phyloP scores from a whole-genome alignment of 1,140 invertebrate genomes.

The Sarcophaga bullata region DNA sequence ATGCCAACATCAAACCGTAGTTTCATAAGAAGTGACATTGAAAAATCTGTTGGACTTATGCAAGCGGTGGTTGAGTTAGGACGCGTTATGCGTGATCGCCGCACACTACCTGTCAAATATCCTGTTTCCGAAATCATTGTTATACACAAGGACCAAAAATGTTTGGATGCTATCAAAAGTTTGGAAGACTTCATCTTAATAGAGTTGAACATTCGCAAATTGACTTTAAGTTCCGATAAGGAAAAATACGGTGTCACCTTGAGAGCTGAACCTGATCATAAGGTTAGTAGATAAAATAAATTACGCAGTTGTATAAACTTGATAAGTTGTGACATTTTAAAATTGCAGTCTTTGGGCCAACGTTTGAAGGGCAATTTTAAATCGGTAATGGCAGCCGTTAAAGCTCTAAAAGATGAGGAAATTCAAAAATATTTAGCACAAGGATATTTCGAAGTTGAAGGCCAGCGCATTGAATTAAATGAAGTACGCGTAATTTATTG shows the following conservation, averaged over 20 bases:
- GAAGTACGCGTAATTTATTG: conserved; percentile 91
- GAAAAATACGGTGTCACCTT: conserved; percentile 92
- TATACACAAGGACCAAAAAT: conserved; percentile 85
- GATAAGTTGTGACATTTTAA: conserved; percentile 68
- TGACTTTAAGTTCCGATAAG: conserved; percentile 93
- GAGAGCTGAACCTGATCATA: conserved; percentile 92
- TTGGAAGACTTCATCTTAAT: conserved; percentile 90
- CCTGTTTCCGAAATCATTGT: conserved; percentile 95
- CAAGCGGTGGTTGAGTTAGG: conserved; percentile 96
- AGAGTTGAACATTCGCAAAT: conserved; percentile 91
- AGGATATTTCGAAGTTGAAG: conserved; percentile 78
- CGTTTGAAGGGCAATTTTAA: conserved; percentile 92
- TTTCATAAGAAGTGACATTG: conserved; percentile 88
- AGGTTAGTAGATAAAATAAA: conserved; percentile 56
- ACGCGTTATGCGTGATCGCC: conserved; percentile 89
- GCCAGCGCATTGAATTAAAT: conserved; percentile 79
- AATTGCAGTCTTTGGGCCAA: conserved; percentile 75
- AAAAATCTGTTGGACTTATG: conserved; percentile 90
- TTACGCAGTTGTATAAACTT: neutral
- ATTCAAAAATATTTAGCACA: conserved; percentile 80
- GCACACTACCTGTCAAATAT: conserved; percentile 95
- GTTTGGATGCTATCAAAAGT: conserved; percentile 83
- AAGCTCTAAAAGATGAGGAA: conserved; percentile 81
- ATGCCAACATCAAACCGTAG: conserved; percentile 77
- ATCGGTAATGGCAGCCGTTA: conserved; percentile 83